These are phyloP conservation scores for Otis tarda DNA, from an alignment of 2,113 vertebrate genomes.

Conservation along the genomic window DNA sequence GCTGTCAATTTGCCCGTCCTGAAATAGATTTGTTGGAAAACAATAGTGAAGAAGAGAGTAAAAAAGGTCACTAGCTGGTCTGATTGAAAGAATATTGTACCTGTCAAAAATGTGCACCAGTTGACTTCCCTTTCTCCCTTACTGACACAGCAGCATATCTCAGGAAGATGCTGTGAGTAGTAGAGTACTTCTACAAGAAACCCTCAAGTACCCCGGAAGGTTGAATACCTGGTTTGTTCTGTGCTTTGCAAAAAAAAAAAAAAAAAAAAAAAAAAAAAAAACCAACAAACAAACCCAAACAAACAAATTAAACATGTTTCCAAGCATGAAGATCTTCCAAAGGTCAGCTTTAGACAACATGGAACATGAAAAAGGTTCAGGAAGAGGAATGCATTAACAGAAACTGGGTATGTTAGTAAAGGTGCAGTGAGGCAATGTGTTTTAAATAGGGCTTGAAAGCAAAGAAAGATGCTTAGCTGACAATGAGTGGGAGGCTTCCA, in stretches of 20 bases:
- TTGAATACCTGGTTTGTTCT: background rate
- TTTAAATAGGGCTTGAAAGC: background rate
- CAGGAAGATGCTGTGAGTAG: background rate
- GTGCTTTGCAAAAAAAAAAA: background rate
- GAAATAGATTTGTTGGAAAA: background rate
- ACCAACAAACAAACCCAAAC: too few relatives aligned
- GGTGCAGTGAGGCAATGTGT: background rate
- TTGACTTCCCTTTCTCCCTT: background rate
- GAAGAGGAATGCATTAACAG: background rate
- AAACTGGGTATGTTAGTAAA: background rate
- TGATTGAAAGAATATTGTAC: background rate
- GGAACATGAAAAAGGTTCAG: background rate
- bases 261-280: background rate
- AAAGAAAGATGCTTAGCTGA: background rate
- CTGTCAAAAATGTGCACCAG: background rate
- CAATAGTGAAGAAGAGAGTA: background rate
- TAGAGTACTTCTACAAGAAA: background rate
- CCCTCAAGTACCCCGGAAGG: background rate
- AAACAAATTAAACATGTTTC: background rate
- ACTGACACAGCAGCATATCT: background rate
- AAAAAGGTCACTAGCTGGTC: background rate
- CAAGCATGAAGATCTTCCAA: background rate
- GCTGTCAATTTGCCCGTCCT: background rate
- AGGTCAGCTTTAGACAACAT: background rate
- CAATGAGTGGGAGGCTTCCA: background rate